A percentile compares a stretch with the other conserved stretches of the same genome.
Conservation (phyloP, 2,888 invertebrate species). For the Pristionchus exspectatus region DNA sequence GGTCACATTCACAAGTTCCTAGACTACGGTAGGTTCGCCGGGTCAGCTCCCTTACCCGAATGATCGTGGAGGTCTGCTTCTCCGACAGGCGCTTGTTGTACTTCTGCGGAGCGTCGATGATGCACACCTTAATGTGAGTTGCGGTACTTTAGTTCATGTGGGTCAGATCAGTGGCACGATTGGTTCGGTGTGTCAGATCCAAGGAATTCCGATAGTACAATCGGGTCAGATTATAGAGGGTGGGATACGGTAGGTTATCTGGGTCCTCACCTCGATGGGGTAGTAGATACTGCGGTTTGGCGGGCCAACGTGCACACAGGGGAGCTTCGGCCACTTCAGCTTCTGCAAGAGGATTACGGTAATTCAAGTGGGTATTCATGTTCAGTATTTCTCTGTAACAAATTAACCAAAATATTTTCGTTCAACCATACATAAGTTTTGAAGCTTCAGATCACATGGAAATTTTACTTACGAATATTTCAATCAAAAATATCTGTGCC, state of each 20-base stretch:
- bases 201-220: too few species aligned
- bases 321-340: constrained; percentile 72
- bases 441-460: neutral
- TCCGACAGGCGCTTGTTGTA: constrained; percentile 75
- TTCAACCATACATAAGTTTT: too few species aligned
- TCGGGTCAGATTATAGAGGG: too few species aligned
- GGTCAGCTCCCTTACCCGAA: constrained; percentile 61
- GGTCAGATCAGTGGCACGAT: too few species aligned
- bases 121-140: constrained; percentile 25
- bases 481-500: too few species aligned
- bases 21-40: constrained; percentile 23
- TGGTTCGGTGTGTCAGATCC: too few species aligned
- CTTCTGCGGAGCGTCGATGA: constrained; percentile 73
- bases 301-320: constrained; percentile 77
- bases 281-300: constrained; percentile 73
- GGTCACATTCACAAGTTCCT: too few species aligned
- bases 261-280: constrained; percentile 70
- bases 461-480: neutral
- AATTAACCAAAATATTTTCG: too few species aligned
- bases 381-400: too few species aligned
- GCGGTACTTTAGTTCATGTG: neutral
- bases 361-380: too few species aligned
- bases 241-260: neutral
- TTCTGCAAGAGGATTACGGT: constrained; percentile 36
- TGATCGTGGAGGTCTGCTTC: constrained; percentile 72